Conservation (phyloP, 1,140 invertebrate genomes). For the Drosophila grimshawi region DNA sequence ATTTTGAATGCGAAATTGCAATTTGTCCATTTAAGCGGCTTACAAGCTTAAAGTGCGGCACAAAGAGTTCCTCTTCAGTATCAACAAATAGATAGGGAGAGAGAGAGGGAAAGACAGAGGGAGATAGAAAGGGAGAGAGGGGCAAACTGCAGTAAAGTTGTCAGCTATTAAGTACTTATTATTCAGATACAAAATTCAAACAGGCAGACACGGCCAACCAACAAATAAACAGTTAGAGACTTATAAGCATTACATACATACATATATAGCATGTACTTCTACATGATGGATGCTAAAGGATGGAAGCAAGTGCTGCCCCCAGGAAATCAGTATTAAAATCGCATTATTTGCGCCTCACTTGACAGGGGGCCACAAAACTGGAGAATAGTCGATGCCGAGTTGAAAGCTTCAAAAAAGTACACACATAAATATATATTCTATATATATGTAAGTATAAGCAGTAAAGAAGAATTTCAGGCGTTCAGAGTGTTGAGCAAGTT, state of each 20-base stretch:
- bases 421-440: background rate
- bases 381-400: constrained; percentile 19
- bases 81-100: background rate
- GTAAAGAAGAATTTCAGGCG: constrained; percentile 49
- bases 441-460: background rate
- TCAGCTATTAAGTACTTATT: constrained; percentile 39
- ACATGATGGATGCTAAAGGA: constrained; percentile 46
- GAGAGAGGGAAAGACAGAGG: background rate
- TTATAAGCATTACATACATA: constrained; percentile 61
- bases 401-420: constrained; percentile 33
- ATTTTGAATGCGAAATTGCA: constrained; percentile 27
- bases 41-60: constrained; percentile 46
- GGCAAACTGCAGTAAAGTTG: constrained; percentile 16
- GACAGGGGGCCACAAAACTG: constrained; percentile 49
- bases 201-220: constrained; percentile 31
- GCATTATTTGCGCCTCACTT: constrained; percentile 78
- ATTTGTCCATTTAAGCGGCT: constrained; percentile 54
- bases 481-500: constrained; percentile 64
- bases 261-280: constrained; percentile 2
- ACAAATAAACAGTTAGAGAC: constrained; percentile 70
- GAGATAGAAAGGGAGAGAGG: background rate
- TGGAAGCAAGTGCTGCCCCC: constrained; percentile 24
- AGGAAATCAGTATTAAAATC: constrained; percentile 80
- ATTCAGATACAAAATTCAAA: constrained; percentile 16
- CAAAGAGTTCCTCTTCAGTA: constrained; percentile 16